Conservation (phyloP, 2,888 invertebrate genomes). For the Epistrophe grossulariae region DNA sequence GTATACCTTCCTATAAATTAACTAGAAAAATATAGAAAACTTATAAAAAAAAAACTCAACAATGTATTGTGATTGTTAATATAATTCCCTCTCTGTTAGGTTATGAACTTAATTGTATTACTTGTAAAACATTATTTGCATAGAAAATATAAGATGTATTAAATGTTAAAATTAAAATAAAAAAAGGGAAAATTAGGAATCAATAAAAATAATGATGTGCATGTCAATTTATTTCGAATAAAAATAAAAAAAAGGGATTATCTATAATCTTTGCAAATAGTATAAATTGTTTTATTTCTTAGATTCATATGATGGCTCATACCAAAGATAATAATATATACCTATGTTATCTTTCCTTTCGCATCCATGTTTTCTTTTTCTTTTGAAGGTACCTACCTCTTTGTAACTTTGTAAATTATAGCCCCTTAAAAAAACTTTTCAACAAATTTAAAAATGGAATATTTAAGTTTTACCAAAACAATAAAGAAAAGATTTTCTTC, state of each 20-base stretch:
- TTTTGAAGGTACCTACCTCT: no score
- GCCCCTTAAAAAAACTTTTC: no score
- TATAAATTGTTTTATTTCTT: background rate
- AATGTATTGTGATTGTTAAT: slow-evolving; percentile 52
- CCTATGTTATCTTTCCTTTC: no score
- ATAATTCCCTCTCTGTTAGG: slow-evolving; percentile 39
- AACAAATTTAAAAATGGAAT: no score
- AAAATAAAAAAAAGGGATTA: slow-evolving; percentile 57
- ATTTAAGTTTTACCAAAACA: no score
- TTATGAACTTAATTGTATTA: slow-evolving; percentile 39
- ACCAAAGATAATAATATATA: no score
- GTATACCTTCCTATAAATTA: slow-evolving; percentile 19
- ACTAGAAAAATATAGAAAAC: background rate
- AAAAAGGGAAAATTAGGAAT: slow-evolving; percentile 40
- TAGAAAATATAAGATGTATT: slow-evolving; percentile 22
- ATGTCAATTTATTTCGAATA: slow-evolving; percentile 74
- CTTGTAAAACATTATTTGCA: slow-evolving; percentile 29
- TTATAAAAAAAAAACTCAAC: slow-evolving; percentile 16
- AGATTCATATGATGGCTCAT: background rate
- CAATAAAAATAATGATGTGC: slow-evolving; percentile 45
- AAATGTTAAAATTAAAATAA: slow-evolving; percentile 51
- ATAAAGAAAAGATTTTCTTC: no score
- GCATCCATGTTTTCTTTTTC: no score
- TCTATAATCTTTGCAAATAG: background rate
- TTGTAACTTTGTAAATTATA: no score